Evolutionary conservation across 2,888 invertebrate genomes (phyloP), one percentile per base, ranked within the genome.

Genomic region (Helicoverpa assulta): DNA sequence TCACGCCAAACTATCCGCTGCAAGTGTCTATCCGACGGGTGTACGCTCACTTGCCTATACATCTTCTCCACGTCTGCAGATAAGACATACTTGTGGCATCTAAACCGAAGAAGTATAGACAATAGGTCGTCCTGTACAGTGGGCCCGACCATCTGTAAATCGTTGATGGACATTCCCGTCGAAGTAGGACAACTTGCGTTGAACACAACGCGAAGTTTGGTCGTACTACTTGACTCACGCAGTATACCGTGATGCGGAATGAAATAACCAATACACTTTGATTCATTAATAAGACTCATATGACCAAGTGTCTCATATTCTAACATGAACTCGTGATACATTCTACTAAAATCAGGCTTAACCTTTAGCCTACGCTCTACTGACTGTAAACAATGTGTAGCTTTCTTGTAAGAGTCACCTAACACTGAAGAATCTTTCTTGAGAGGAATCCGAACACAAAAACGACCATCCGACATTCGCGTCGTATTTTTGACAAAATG

Each of bases 401-500:
- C 64, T 40, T 40, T 37, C 8, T 1, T 0, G 5, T 37, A 56
- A 4, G 37, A 56, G 18, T 56, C 55, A 10, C 55, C 55, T 18
- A 56, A 19, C 0, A 18, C 37, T 5, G 5, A 5, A 0, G 37
- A 37, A 37, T 14, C 5, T 52, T 67, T 67, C 8, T n/a, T n/a
- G n/a, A 67, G 18, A 1, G 67, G 67, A 14, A 67, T 52, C 0
- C 40, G 8, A 18, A 62, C 61, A 53, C 67, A 67, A 29, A 67
- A 67, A 8, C 29, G 67, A 16, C 67, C 61, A 26, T 67, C 52
- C 5, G 19, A 26, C 16, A 67, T 21, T 14, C 67, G 67, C 14
- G 56, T 61, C 1, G 67, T 67, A 52, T 61, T 67, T 16, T 67
- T 40, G 8, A 52, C 0, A 52, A 67, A 67, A 43, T 67, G 61